Evolutionary conservation across 2,113 vertebrate genomes (phyloP), one percentile per base, ranked within the genome.

Genomic region (Labeo rohita): DNA sequence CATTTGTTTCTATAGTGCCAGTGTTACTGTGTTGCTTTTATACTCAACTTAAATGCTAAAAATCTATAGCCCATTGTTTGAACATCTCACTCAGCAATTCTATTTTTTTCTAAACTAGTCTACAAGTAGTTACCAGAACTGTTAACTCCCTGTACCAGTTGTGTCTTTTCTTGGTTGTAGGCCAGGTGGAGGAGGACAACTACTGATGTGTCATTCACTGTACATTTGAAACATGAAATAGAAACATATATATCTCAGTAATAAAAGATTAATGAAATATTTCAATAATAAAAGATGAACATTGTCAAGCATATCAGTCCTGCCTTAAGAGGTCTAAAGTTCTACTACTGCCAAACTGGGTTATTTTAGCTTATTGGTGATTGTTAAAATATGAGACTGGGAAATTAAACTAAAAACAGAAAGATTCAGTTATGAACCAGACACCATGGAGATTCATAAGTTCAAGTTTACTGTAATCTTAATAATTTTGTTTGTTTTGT

Each of bases 31-130:
- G 85, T 61, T 47, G 78, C 85, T 86, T 86, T 86, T 86, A 86
- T 86, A 86, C 78, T 80, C 50, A 61, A 47, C 78, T 86, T 86
- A 65, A 86, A 80, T 86, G 66, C 77, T 86, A 49, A 86, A 7
- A 86, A 80, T 34, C 85, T 80, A 86, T 80, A 21, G 23, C 50
- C 77, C 5, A 80, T 86, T 86, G 85, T 86, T 70, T 73, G 52
- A 86, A 86, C 8, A 9, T 61, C 85, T 86, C 61, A 80, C 65
- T 86, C 85, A 86, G 85, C 85, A 61, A 73, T 56, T 36, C 84
- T 78, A 12, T 56, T 76, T 78, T 61, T 79, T 80, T 70, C 18
- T 36, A 59, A 85, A 85, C 65, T 50, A 86, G 66, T 73, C 36
- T 61, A 72, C 65, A 86, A 80, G 66, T 59, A 52, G 50, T 73